phyloP scores from a whole-genome alignment of 2,113 vertebrate genomes.

The Piaya cayana region DNA sequence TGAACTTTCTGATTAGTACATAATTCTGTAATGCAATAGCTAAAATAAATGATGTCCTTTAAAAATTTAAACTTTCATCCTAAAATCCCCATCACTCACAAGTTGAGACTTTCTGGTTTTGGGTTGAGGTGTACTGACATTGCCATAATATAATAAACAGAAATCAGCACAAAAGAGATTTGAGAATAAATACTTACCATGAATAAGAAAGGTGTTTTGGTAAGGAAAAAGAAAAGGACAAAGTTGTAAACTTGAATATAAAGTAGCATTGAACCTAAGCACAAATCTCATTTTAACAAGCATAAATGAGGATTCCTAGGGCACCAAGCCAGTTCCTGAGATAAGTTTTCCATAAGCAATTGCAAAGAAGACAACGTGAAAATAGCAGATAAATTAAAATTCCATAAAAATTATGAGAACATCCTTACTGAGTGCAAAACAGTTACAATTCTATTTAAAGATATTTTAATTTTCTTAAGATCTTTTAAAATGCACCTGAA shows the following conservation, averaged over 20 bases:
- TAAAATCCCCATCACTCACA: background rate
- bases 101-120: background rate
- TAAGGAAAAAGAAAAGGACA: background rate
- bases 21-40: background rate
- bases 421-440: background rate
- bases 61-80: background rate
- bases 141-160: background rate
- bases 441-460: background rate
- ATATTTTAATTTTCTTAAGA: background rate
- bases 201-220: background rate
- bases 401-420: background rate
- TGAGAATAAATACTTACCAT: background rate
- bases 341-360: slow-evolving; percentile 6
- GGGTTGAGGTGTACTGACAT: background rate
- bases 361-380: background rate
- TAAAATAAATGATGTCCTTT: background rate
- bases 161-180: background rate
- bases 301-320: background rate
- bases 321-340: background rate
- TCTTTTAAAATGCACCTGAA: slow-evolving; percentile 12
- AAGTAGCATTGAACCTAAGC: background rate
- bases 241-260: background rate
- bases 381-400: background rate
- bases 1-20: background rate
- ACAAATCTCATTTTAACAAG: background rate